A percentile compares a stretch with the other conserved stretches of the same genome.
Evolutionary conservation across 53 echinoderm and acorn worm species (phyloP).

Genomic region (Astropecten irregularis): DNA sequence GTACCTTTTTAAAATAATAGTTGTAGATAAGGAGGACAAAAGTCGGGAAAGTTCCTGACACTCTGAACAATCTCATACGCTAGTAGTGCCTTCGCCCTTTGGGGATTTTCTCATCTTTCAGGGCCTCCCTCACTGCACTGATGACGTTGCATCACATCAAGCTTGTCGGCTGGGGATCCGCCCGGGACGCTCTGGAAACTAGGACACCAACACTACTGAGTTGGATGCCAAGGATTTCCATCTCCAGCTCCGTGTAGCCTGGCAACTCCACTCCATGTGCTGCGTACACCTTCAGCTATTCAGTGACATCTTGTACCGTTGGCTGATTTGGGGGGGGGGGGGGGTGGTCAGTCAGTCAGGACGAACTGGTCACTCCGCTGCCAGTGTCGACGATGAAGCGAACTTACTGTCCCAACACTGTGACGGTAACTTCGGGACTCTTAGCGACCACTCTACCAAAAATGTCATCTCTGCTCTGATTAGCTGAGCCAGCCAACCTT

Average conservation of each 20-base stretch:
- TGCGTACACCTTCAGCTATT: slow-evolving; percentile 2
- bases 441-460: background rate
- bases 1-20: background rate
- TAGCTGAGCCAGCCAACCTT: no score
- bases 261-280: slow-evolving; percentile 38
- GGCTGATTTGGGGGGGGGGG: no score
- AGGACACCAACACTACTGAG: no score
- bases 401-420: background rate
- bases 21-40: background rate
- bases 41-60: slow-evolving; percentile 18
- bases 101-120: background rate
- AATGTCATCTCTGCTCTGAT: background rate
- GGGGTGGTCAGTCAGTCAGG: background rate
- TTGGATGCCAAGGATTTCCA: no score
- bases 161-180: background rate
- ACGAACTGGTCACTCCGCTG: background rate
- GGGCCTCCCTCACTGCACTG: no score
- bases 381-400: background rate
- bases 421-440: slow-evolving; percentile 2
- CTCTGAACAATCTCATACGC: background rate
- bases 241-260: no score
- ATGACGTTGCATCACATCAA: background rate
- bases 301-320: background rate
- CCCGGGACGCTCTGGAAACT: no score
- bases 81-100: no score